Evolutionary conservation across 2,888 invertebrate species (phyloP), one percentile per base, ranked within the genome.

Genomic region (Bombyx huttoni): DNA sequence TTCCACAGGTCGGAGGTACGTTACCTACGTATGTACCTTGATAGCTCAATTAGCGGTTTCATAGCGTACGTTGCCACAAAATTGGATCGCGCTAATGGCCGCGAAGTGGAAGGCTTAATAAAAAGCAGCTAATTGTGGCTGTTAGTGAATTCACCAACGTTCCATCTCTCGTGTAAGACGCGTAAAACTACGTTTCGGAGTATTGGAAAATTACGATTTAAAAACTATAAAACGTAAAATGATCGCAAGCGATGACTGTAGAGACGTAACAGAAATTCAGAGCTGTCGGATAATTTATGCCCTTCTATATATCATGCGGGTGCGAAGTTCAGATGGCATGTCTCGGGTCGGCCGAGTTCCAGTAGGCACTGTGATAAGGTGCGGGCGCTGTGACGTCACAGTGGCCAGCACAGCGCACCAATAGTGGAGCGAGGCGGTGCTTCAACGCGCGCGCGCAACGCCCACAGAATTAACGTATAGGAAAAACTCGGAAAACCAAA

Each of bases 311-410:
- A 48, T 49, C 34, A 52, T 63, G 62, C 57, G 58, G 58, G 54
- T 57, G 54, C 51, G 48, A 52, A 40, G 40, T 40, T 40, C 40
- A 40, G 40, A 40, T 40, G 40, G 40, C 40, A 40, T 40, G 40
- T 40, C 40, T 10, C 49, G 58, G 65, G 65, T 67, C 68, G 65
- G 58, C 54, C 58, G 60, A 58, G 62, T 66, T 64, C 64, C 65
- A 62, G 75, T 70, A 72, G 67, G 73, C 67, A 71, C 67, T 67
- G 54, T 70, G 75, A 75, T 76, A 77, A 71, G 59, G 61, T 62
- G 73, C 73, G 68, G 67, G 71, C 73, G 75, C 66, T 56, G 65
- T 86, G 86, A 88, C 86, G 87, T 88, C 84, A 86, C 68, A 81
- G 77, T 71, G 87, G 82, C 64, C 84, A 69, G 77, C 68, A 52